Evolutionary conservation across 2,888 invertebrate species (phyloP), one percentile per base, ranked within the genome.

Genomic region (Macrophya annulata): DNA sequence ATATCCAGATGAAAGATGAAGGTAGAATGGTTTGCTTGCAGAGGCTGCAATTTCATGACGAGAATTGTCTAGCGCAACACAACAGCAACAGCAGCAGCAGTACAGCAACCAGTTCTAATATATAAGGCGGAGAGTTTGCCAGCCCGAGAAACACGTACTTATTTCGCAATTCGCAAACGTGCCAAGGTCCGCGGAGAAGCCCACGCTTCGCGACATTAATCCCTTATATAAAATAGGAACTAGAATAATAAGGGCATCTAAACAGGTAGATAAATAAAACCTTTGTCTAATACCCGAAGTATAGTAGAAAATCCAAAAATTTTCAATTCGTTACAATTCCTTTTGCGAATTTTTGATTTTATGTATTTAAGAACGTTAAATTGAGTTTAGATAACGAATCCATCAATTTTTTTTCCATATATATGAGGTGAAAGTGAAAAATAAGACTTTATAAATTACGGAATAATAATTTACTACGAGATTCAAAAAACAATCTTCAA

Each of bases 131-230:
- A 31, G 68, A 68, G 17, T 68, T 37, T 31, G 15, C 62, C 10
- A 68, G 68, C 68, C 37, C 68, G 68, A 37, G 68, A 68, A 68
- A 68, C 15, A 25, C 37, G 68, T 68, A 37, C 21, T 62, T 25
- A 1, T 62, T 68, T 48, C 25, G 37, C 31, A 12, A 40, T 74
- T 45, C 45, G 74, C 45, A 74, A 74, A 74, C 45, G 74, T 74
- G 74, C 74, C 74, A 74, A 74, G 74, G 74, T 74, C 45, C 45
- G 45, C 25, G 17, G 74, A 8, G 45, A 74, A 48, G 48, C 45
- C 43, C 12, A 74, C 10, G 45, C 43, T 45, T n/a, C 62, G 25
- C 25, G 62, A 10, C 25, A 10, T 62, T 55, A n/a, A 55, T 55
- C 55, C 55, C n/a, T 55, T 55, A 55, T n/a, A 55, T 55, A 55